Conservation (phyloP, 2,113 vertebrate species). For the Oxygymnocypris stewartii region DNA sequence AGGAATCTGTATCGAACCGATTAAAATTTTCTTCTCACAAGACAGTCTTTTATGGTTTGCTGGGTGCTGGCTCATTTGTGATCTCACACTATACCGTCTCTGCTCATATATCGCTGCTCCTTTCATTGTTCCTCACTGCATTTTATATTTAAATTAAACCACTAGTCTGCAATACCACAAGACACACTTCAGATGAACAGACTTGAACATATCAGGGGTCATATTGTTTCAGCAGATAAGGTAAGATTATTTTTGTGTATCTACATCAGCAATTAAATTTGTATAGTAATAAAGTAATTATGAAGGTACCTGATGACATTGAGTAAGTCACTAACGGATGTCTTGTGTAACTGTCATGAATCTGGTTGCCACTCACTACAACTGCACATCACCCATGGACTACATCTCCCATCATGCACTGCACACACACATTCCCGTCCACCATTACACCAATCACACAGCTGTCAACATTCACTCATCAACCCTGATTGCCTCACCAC, state of each 20-base stretch:
- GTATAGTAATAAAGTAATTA: neutral
- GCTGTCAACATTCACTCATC: no score
- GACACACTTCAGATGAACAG: slow-evolving; percentile 40
- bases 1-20: neutral
- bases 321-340: neutral
- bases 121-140: neutral
- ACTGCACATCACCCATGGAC: no score
- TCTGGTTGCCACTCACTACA: no score
- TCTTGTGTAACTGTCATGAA: no score
- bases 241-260: slow-evolving; percentile 20
- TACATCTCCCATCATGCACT: no score
- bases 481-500: no score
- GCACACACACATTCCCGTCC: no score
- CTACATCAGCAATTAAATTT: neutral
- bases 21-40: neutral
- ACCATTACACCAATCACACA: no score
- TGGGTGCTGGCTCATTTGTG: neutral
- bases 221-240: slow-evolving; percentile 40
- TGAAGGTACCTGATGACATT: neutral
- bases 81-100: neutral
- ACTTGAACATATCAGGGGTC: slow-evolving; percentile 48
- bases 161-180: neutral
- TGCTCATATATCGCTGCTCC: neutral
- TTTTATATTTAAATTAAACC: neutral
- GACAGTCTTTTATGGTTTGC: neutral